Percentiles rank a stretch among this genome's conserved stretches.
Evolutionary conservation across 2,888 invertebrate genomes (phyloP).

Genomic region (Drosophila mettleri): DNA sequence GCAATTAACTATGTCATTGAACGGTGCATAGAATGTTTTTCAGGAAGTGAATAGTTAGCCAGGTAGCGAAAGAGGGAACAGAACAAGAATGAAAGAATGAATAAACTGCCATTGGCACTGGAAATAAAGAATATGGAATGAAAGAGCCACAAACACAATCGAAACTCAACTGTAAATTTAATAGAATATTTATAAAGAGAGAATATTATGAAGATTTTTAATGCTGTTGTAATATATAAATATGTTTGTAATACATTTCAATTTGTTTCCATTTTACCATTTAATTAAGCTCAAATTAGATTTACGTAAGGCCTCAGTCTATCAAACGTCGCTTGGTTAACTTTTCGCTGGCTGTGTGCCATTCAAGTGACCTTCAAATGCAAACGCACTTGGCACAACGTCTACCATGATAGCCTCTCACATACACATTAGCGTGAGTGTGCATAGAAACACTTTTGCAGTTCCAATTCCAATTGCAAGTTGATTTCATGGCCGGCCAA

Average conservation of each 20-base stretch:
- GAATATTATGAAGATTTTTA: not conserved
- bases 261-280: not conserved
- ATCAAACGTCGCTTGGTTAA: not conserved
- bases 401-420: constrained; percentile 31
- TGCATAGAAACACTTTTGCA: constrained; percentile 43
- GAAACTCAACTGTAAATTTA: constrained; percentile 11
- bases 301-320: not conserved
- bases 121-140: not conserved
- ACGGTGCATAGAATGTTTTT: constrained; percentile 61
- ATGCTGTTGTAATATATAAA: not conserved
- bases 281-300: not conserved
- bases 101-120: constrained; percentile 3
- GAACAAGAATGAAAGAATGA: constrained; percentile 18
- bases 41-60: constrained; percentile 63
- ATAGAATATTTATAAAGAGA: constrained; percentile 16
- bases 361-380: constrained; percentile 73
- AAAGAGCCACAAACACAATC: constrained; percentile 1
- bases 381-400: constrained; percentile 49
- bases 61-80: not conserved
- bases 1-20: constrained; percentile 76
- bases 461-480: constrained; percentile 66
- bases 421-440: constrained; percentile 10
- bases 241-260: not conserved
- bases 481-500: constrained; percentile 76
- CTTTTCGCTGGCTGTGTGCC: constrained; percentile 51